Conservation (phyloP, 2,797 vertebrate species). For the Siniperca undulata region DNA sequence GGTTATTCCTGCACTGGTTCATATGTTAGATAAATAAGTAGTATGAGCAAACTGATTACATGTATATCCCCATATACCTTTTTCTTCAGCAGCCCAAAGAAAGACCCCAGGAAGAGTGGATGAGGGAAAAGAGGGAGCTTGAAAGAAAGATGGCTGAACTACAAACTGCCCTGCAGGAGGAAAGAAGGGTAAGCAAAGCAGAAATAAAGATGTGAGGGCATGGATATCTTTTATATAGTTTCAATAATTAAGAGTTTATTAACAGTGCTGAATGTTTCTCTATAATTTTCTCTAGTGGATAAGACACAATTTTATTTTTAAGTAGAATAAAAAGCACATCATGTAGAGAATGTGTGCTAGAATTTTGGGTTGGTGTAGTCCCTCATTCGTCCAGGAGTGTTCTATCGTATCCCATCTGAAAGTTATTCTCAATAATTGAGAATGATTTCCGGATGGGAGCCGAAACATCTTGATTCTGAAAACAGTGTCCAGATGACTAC, state of each 20-base stretch:
- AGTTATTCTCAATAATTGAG: too few species aligned
- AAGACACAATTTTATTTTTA: background rate
- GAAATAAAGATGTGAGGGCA: background rate
- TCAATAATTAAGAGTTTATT: background rate
- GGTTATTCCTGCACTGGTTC: background rate
- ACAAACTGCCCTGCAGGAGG: slow-evolving; percentile 83
- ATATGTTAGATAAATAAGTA: background rate
- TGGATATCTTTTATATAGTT: background rate
- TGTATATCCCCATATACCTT: background rate
- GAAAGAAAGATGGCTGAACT: slow-evolving; percentile 85
- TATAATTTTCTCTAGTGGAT: background rate
- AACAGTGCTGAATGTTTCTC: background rate
- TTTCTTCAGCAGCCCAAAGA: slow-evolving; percentile 67
- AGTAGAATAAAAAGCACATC: background rate
- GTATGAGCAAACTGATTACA: background rate
- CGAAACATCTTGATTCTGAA: too few species aligned
- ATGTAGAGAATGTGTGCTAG: background rate
- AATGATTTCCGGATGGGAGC: too few species aligned
- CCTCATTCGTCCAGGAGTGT: too few species aligned
- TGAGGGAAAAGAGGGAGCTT: slow-evolving; percentile 82
- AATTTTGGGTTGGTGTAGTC: background rate
- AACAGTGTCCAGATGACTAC: too few species aligned
- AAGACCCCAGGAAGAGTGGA: slow-evolving; percentile 70
- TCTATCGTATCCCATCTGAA: too few species aligned
- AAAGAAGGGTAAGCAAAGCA: slow-evolving; percentile 83